Evolutionary conservation across 1,140 invertebrate genomes (phyloP), one percentile per base, ranked within the genome.

Genomic region (Sycobia sp.): DNA sequence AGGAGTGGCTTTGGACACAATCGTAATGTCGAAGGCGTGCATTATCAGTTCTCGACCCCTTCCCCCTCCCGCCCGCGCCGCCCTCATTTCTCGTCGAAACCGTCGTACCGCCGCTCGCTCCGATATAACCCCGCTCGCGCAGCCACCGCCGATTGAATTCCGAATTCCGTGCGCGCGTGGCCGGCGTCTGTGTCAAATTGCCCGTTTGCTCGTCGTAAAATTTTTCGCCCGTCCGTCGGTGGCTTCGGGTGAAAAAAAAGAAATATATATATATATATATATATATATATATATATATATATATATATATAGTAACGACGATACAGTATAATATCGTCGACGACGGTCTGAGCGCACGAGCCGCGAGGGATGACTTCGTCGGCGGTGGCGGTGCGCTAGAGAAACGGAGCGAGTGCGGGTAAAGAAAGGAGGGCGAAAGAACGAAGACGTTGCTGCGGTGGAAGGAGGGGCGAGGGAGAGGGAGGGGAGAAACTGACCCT

Each of bases 401-500:
- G n/a, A n/a, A n/a, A n/a, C n/a, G n/a, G n/a, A n/a, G n/a, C n/a
- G n/a, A n/a, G n/a, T n/a, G n/a, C n/a, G n/a, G n/a, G n/a, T n/a
- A n/a, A n/a, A n/a, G n/a, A n/a, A n/a, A n/a, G n/a, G n/a, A 54
- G 27, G 4, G 20, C 18, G 20, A 36, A 22, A 20, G 13, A 8
- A 34, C 22, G 20, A 22, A 13, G 25, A n/a, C n/a, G n/a, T n/a
- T 32, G 54, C 60, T 53, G 62, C 59, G 59, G 66, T 60, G 41
- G 62, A 65, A 50, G 16, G 38, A 11, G 32, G n/a, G 16, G 20
- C 36, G n/a, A 13, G 46, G 44, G 57, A 58, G 55, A 16, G 51
- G 44, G 55, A 73, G 77, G 43, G 32, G 49, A 75, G 77, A 82
- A 81, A 82, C 80, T 82, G 80, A 81, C 80, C 79, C 79, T 82